Conservation (phyloP, 2,113 vertebrate species). For the Camelus bactrianus region DNA sequence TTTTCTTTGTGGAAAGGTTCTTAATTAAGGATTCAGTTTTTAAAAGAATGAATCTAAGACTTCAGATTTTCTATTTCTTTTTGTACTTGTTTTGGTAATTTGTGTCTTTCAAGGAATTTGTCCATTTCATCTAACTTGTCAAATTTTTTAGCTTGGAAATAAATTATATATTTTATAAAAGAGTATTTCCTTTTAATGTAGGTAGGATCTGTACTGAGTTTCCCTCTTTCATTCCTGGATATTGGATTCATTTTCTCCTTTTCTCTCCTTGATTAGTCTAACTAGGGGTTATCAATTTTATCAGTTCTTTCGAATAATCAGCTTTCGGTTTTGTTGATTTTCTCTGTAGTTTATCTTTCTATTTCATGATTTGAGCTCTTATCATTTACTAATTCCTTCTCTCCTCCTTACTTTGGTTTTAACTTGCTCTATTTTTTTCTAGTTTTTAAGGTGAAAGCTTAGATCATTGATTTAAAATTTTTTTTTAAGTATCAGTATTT, state of each 20-base stretch:
- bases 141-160: neutral
- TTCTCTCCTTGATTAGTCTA: neutral
- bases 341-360: neutral
- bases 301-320: constrained; percentile 8
- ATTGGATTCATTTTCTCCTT: neutral
- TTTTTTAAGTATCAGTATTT: neutral
- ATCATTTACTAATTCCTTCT: neutral
- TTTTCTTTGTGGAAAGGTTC: constrained; percentile 34
- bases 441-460: constrained; percentile 5
- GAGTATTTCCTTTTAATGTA: neutral
- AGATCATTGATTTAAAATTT: constrained; percentile 22
- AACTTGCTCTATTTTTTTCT: constrained; percentile 35
- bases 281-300: neutral
- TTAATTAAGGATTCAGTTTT: constrained; percentile 36
- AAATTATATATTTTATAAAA: constrained; percentile 27
- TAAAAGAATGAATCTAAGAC: neutral
- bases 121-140: constrained; percentile 9
- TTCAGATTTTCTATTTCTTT: constrained; percentile 20
- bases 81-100: constrained; percentile 3
- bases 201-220: neutral
- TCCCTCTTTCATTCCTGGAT: neutral
- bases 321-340: constrained; percentile 36
- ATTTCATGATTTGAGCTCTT: neutral
- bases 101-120: neutral
- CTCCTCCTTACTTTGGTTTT: constrained; percentile 3